These are phyloP conservation scores for Sarotherodon lohbergeri DNA, from an alignment of 2,113 vertebrate species.

Conservation along the genomic window DNA sequence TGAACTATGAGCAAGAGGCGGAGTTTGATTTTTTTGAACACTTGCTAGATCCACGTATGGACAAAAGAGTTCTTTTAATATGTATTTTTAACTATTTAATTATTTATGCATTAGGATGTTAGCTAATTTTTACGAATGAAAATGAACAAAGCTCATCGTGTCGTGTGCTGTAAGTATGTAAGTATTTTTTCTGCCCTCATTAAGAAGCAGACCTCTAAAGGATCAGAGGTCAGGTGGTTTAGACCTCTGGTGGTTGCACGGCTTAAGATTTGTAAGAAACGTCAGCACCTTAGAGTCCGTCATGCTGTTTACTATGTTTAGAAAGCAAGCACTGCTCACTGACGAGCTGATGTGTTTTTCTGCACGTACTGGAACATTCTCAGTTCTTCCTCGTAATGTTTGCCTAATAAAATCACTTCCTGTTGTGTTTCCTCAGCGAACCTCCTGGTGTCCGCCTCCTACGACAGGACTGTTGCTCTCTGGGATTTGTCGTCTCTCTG, in stretches of 20 bases:
- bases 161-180: neutral
- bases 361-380: neutral
- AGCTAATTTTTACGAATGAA: rapidly evolving
- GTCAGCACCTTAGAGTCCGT: neutral
- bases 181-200: neutral
- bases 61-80: neutral
- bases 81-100: neutral
- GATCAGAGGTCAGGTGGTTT: neutral
- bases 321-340: neutral
- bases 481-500: constrained; percentile 69
- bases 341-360: neutral
- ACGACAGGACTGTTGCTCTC: constrained; percentile 68
- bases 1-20: neutral
- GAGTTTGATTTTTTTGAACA: neutral
- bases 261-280: neutral
- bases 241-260: neutral
- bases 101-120: neutral
- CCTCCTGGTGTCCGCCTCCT: constrained; percentile 72
- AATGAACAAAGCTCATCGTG: neutral
- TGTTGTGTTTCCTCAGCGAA: constrained; percentile 52
- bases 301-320: neutral
- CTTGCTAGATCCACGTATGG: rapidly evolving
- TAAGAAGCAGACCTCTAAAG: neutral
- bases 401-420: neutral
- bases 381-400: neutral